Evolutionary conservation across 2,888 invertebrate species (phyloP).

Genomic region (Dimorphilus gyrociliatus): DNA sequence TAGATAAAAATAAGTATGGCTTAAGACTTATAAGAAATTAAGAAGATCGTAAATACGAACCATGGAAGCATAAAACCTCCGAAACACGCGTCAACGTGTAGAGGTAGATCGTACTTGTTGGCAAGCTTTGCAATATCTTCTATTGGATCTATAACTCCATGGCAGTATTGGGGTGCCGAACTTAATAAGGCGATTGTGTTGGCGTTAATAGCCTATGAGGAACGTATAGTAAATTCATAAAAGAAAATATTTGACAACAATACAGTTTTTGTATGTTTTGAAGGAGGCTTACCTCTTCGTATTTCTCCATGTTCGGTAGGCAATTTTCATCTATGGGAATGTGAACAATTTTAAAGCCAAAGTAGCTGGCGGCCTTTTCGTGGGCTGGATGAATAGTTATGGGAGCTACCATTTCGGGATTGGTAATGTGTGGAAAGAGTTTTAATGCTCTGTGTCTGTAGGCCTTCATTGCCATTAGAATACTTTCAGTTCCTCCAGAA

Average conservation of each 20-base stretch:
- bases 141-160: slow-evolving; percentile 30
- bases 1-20: not conserved
- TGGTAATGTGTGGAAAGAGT: slow-evolving; percentile 18
- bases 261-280: not conserved
- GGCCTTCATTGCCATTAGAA: slow-evolving; percentile 31
- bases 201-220: slow-evolving; percentile 21
- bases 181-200: slow-evolving; percentile 24
- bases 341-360: slow-evolving; percentile 24
- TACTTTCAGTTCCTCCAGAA: slow-evolving; percentile 33
- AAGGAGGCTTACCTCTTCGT: slow-evolving; percentile 14
- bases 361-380: slow-evolving; percentile 31
- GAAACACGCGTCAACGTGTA: slow-evolving; percentile 31
- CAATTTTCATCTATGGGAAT: slow-evolving; percentile 19
- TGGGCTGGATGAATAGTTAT: slow-evolving; percentile 29
- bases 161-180: slow-evolving; percentile 32
- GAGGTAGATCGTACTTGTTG: slow-evolving; percentile 17
- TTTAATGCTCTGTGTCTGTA: slow-evolving; percentile 23
- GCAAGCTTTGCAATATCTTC: slow-evolving; percentile 22
- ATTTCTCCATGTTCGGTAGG: slow-evolving; percentile 19
- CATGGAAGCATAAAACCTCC: slow-evolving; percentile 35
- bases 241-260: slow-evolving; percentile 3
- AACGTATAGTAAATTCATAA: not conserved
- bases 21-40: no score
- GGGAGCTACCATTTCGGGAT: slow-evolving; percentile 25
- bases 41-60: no score